These are phyloP conservation scores for Seladonia tumulorum DNA, from an alignment of 2,888 invertebrate species.

Conservation along the genomic window DNA sequence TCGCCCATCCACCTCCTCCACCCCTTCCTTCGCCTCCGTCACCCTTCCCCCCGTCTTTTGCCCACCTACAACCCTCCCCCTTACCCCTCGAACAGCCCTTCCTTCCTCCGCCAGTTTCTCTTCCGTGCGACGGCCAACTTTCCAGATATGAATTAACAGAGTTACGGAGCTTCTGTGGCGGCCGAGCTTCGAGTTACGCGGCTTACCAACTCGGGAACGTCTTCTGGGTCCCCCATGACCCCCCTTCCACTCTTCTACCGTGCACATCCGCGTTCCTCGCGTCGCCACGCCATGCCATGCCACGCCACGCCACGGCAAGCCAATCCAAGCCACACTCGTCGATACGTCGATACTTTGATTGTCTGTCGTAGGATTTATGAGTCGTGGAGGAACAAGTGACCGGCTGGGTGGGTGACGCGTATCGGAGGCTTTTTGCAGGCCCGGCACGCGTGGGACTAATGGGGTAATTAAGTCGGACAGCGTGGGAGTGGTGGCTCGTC, in stretches of 20 bases:
- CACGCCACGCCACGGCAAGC: background rate
- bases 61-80: constrained; percentile 58
- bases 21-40: constrained; percentile 13
- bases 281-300: background rate
- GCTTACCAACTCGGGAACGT: constrained; percentile 81
- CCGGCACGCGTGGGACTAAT: constrained; percentile 57
- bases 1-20: constrained; percentile 53
- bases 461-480: constrained; percentile 66
- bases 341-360: constrained; percentile 18
- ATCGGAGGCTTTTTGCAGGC: constrained; percentile 12
- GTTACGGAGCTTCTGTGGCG: constrained; percentile 80
- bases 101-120: constrained; percentile 61
- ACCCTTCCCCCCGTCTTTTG: constrained; percentile 53
- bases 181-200: constrained; percentile 78
- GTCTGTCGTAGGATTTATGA: constrained; percentile 29
- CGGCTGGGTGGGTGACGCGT: constrained; percentile 3
- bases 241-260: background rate
- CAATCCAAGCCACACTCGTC: background rate
- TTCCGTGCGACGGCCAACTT: constrained; percentile 77
- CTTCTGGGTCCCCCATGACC: constrained; percentile 45
- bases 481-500: constrained; percentile 64
- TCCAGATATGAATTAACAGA: constrained; percentile 84
- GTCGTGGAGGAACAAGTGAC: background rate
- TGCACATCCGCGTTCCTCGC: constrained; percentile 4
- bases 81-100: constrained; percentile 50